Evolutionary conservation across 1,140 invertebrate species (phyloP).

Genomic region (Antheraea mylitta): DNA sequence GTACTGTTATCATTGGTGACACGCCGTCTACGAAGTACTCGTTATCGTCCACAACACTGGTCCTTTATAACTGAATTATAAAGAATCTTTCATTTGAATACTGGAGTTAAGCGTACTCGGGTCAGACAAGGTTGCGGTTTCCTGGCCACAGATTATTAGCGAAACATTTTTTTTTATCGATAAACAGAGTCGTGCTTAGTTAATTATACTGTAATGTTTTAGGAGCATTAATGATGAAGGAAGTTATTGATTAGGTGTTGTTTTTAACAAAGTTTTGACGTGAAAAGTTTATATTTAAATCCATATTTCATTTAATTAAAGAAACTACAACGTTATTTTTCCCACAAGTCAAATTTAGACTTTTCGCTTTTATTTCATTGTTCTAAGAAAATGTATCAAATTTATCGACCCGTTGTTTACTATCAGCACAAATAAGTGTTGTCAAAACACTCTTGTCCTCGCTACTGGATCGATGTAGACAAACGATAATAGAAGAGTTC

Average conservation of each 20-base stretch:
- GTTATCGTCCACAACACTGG: slow-evolving; percentile 44
- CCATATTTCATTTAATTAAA: not conserved
- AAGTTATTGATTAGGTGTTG: slow-evolving; percentile 44
- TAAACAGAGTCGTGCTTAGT: slow-evolving; percentile 42
- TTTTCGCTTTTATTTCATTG: too few relatives aligned
- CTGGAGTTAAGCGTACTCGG: slow-evolving; percentile 23
- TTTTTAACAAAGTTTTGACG: not conserved
- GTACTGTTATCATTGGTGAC: slow-evolving; percentile 49
- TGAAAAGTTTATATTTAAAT: not conserved
- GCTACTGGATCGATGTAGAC: too few relatives aligned
- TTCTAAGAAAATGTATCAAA: too few relatives aligned
- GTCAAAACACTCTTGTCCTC: too few relatives aligned
- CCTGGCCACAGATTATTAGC: slow-evolving; percentile 36
- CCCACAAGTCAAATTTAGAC: too few relatives aligned
- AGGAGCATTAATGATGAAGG: slow-evolving; percentile 40
- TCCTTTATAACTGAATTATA: slow-evolving; percentile 41
- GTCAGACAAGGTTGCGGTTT: slow-evolving; percentile 54
- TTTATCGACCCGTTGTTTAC: too few relatives aligned
- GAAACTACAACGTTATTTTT: not conserved
- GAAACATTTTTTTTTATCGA: slow-evolving; percentile 18
- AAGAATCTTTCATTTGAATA: slow-evolving; percentile 51
- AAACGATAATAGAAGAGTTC: too few relatives aligned
- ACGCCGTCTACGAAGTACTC: slow-evolving; percentile 55
- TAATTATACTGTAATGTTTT: slow-evolving; percentile 43
- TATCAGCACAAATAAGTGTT: too few relatives aligned